phyloP scores from a whole-genome alignment of 2,113 vertebrate species.

The Onychorhynchus coronatus region DNA sequence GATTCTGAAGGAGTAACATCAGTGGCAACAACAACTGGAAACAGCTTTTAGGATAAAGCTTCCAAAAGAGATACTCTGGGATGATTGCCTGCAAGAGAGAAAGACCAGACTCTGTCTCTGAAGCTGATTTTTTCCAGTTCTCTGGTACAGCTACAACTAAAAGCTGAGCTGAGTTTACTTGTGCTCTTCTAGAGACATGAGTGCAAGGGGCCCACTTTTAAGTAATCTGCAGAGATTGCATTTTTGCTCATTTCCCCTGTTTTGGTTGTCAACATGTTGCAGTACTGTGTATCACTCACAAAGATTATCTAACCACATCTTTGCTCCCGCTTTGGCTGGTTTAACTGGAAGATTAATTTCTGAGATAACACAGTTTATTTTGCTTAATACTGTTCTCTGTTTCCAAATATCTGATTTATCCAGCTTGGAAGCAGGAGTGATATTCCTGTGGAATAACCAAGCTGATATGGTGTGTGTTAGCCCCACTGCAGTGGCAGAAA shows the following conservation, averaged over 20 bases:
- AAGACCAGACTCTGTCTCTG: neutral
- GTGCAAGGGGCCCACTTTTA: neutral
- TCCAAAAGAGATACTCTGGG: neutral
- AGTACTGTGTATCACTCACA: neutral
- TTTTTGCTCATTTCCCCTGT: neutral
- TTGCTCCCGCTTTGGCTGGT: neutral
- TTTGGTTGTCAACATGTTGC: neutral
- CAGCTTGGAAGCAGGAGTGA: neutral
- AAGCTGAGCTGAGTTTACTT: neutral
- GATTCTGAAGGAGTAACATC: neutral
- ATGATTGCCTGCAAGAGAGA: neutral
- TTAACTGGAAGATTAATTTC: neutral
- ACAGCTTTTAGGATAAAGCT: neutral
- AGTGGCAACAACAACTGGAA: neutral
- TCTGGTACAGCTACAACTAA: neutral
- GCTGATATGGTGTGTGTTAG: neutral
- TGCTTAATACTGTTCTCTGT: neutral
- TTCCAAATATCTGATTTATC: neutral
- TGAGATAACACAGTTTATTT: neutral
- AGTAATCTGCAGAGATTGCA: neutral
- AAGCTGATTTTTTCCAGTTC: neutral
- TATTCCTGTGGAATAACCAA: neutral
- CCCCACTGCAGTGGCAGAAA: neutral
- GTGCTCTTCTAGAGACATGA: accelerated
- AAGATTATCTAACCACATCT: neutral